Evolutionary conservation across 1,140 invertebrate species (phyloP).

Genomic region (Gonatopus flavifemur): DNA sequence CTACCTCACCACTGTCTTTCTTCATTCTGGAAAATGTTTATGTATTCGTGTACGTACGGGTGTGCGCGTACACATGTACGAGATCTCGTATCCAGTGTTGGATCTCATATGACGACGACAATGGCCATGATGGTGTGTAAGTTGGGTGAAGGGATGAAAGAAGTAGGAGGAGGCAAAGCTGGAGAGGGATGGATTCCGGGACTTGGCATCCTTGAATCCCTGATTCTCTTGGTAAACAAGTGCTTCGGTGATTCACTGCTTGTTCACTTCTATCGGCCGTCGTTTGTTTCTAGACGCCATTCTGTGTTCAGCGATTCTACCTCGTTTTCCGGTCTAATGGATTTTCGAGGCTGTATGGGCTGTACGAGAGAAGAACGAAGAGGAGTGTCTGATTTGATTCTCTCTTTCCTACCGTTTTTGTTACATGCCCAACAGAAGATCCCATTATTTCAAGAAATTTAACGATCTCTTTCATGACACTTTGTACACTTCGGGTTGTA

Average conservation of each 20-base stretch:
- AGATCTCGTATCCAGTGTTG: no score
- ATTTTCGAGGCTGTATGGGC: conserved; percentile 37
- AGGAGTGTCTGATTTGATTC: no score
- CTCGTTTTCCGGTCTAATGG: conserved; percentile 54
- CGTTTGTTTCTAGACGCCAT: conserved; percentile 56
- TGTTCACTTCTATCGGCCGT: conserved; percentile 52
- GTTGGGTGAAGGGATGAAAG: conserved; percentile 1
- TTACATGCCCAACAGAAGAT: background rate
- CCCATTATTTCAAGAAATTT: background rate
- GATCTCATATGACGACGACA: no score
- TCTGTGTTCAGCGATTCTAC: conserved; percentile 44
- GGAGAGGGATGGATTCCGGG: conserved; percentile 40
- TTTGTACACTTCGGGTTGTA: no score
- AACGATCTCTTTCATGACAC: background rate
- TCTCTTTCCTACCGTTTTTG: background rate
- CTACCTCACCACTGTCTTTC: background rate
- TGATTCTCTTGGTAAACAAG: conserved; percentile 58
- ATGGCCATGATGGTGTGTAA: conserved; percentile 18
- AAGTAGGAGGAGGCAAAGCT: conserved; percentile 17
- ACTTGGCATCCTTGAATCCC: conserved; percentile 47
- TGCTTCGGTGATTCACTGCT: conserved; percentile 57
- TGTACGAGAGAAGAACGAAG: no score
- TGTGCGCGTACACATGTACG: no score
- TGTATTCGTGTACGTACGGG: no score
- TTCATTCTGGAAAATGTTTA: no score